A percentile compares a stretch with the other conserved stretches of the same genome.
Evolutionary conservation across 2,797 vertebrate genomes (phyloP).

Genomic region (Pyrocephalus nanus): DNA sequence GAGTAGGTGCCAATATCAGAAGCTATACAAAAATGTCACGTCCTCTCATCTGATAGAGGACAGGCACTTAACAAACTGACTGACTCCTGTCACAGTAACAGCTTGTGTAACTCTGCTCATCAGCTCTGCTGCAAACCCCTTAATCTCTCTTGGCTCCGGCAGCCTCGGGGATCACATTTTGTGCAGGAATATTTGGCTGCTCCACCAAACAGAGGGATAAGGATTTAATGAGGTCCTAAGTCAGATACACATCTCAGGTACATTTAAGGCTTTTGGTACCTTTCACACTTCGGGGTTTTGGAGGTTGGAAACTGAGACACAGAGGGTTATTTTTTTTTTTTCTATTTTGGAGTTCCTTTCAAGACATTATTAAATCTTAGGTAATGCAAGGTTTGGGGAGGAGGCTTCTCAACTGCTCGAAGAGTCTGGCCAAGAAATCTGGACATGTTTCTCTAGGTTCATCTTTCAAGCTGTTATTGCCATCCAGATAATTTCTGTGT

Average conservation of each 20-base stretch:
- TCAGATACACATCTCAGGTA: neutral
- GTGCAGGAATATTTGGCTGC: neutral
- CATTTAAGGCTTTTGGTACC: neutral
- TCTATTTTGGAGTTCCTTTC: neutral
- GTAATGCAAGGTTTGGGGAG: neutral
- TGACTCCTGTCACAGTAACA: neutral
- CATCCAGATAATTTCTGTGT: neutral
- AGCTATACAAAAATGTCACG: neutral
- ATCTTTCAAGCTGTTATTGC: neutral
- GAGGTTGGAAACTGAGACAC: neutral
- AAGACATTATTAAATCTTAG: neutral
- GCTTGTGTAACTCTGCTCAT: conserved; percentile 46
- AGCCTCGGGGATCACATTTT: neutral
- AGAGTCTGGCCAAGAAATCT: neutral
- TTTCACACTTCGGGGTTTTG: neutral
- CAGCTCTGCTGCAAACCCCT: neutral
- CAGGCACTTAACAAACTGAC: neutral
- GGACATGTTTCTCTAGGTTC: neutral
- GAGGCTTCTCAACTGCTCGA: neutral
- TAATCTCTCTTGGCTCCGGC: conserved; percentile 14
- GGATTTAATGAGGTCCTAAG: neutral
- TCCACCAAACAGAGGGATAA: neutral
- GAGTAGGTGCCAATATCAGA: neutral
- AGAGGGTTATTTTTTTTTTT: neutral
- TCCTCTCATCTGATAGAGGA: neutral